A percentile compares a stretch with the other conserved stretches of the same genome.
Conservation (phyloP, 2,797 vertebrate genomes). For the Myotis myotis region DNA sequence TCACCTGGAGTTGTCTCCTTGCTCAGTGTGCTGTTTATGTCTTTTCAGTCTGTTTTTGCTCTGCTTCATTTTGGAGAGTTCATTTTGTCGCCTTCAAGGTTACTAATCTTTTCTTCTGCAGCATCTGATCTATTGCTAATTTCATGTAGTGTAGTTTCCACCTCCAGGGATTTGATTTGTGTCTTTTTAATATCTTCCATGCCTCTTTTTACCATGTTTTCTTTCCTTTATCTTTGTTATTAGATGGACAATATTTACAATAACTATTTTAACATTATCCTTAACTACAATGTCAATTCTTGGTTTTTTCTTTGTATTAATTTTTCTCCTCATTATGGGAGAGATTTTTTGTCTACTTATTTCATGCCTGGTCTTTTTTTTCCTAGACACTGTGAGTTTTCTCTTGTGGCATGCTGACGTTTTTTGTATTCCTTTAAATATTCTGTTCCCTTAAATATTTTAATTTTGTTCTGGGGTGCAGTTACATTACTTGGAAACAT, state of each 20-base stretch:
- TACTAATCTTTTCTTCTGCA: neutral
- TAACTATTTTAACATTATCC: neutral
- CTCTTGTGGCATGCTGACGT: neutral
- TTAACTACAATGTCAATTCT: neutral
- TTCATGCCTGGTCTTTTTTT: neutral
- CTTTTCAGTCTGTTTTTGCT: neutral
- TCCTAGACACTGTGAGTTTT: neutral
- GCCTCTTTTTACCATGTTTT: neutral
- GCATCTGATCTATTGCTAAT: neutral
- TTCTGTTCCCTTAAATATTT: neutral
- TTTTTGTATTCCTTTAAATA: neutral
- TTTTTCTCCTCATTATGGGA: neutral
- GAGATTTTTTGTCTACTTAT: neutral
- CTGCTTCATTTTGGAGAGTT: neutral
- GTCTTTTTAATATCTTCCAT: neutral
- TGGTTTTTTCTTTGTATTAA: neutral
- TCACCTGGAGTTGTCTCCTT: neutral
- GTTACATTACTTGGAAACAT: slow-evolving; percentile 6
- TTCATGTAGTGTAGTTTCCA: neutral
- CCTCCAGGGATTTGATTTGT: neutral
- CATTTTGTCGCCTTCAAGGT: neutral
- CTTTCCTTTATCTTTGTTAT: neutral
- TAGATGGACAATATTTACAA: neutral
- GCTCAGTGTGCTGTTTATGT: neutral
- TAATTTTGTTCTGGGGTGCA: neutral